phyloP scores from a whole-genome alignment of 2,888 invertebrate genomes.

The Campoplex capitator region DNA sequence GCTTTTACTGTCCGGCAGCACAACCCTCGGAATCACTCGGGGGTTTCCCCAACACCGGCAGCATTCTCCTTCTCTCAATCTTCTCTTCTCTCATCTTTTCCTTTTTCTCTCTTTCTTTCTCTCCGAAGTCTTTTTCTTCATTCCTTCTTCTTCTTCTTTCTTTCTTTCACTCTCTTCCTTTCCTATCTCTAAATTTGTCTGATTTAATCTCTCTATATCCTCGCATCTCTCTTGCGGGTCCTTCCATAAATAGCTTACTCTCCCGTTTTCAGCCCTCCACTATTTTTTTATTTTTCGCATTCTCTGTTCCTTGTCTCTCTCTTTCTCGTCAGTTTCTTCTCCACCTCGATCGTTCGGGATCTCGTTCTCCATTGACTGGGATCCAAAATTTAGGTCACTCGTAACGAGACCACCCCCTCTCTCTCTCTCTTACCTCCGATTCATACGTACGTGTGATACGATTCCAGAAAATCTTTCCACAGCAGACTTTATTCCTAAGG shows the following conservation, averaged over 20 bases:
- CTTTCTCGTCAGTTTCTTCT: background rate
- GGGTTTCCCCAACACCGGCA: slow-evolving; percentile 70
- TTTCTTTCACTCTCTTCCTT: background rate
- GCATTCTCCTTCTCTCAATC: slow-evolving; percentile 41
- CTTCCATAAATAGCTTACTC: slow-evolving; percentile 28
- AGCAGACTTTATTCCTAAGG: no score
- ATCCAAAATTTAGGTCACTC: background rate
- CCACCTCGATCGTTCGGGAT: background rate
- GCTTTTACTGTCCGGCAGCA: slow-evolving; percentile 63
- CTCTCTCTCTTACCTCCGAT: background rate
- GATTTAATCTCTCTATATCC: slow-evolving; percentile 23
- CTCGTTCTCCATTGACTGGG: background rate
- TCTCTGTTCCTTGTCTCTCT: background rate
- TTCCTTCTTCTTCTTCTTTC: slow-evolving; percentile 46
- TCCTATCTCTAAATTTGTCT: slow-evolving; percentile 44
- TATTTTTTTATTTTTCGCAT: background rate
- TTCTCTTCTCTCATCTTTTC: slow-evolving; percentile 30
- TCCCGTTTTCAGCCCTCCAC: background rate
- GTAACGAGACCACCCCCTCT: background rate
- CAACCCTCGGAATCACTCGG: slow-evolving; percentile 72
- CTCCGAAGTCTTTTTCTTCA: background rate
- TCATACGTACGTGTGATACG: background rate
- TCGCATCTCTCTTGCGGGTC: slow-evolving; percentile 9
- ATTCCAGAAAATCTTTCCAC: background rate
- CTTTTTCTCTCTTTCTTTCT: background rate